Conservation (phyloP, 1,140 invertebrate species). For the Cydia strobilella region DNA sequence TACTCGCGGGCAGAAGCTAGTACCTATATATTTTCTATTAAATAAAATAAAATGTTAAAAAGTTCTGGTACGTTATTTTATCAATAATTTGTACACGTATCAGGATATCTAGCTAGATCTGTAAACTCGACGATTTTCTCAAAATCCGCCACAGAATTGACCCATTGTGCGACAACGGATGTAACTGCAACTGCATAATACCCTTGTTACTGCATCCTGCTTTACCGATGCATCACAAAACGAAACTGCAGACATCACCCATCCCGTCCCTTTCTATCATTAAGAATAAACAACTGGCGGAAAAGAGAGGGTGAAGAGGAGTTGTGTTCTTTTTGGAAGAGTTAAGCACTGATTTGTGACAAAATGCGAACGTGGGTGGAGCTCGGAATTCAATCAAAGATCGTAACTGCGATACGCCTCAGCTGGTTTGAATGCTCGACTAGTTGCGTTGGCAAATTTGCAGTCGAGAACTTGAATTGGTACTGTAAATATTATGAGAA, state of each 20-base stretch:
- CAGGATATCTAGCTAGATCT: background rate
- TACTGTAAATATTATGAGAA: background rate
- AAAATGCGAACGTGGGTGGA: constrained; percentile 1
- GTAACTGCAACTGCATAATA: constrained; percentile 28
- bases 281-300: background rate
- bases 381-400: constrained; percentile 22
- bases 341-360: background rate
- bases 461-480: background rate
- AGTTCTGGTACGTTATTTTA: too few relatives aligned
- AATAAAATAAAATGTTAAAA: too few relatives aligned
- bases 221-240: background rate
- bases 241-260: background rate
- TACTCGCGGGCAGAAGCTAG: too few relatives aligned
- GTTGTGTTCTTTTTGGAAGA: background rate
- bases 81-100: background rate
- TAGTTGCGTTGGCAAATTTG: constrained; percentile 13
- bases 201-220: constrained; percentile 25
- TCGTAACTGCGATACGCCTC: constrained; percentile 21
- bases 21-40: too few relatives aligned
- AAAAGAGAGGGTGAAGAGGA: background rate
- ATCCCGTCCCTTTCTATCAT: background rate
- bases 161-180: constrained; percentile 12
- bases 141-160: background rate
- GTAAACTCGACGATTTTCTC: background rate
- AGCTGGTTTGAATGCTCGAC: background rate